Percentiles rank a stretch among this genome's conserved stretches.
Conservation (phyloP, 2,888 invertebrate genomes). For the Mythimna loreyi region DNA sequence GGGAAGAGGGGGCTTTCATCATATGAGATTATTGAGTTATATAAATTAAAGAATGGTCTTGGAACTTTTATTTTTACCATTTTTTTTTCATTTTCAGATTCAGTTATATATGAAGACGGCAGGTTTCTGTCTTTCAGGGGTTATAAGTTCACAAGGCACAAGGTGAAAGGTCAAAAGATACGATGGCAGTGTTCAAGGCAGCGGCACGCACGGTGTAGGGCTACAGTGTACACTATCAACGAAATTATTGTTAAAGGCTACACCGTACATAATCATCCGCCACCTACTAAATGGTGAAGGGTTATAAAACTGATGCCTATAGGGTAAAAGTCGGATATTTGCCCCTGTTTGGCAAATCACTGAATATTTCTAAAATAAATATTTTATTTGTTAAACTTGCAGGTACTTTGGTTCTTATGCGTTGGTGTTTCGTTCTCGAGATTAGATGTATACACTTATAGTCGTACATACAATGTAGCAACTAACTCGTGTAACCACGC, state of each 20-base stretch:
- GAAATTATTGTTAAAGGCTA: constrained; percentile 21
- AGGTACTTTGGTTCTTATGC: too few relatives aligned
- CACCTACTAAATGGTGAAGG: constrained; percentile 40
- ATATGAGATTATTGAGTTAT: not conserved
- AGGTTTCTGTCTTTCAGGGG: constrained; percentile 47
- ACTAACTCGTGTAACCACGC: too few relatives aligned
- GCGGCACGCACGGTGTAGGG: constrained; percentile 29
- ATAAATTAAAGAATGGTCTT: not conserved
- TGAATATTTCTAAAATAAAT: too few relatives aligned
- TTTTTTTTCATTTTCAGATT: constrained; percentile 27
- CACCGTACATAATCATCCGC: constrained; percentile 37
- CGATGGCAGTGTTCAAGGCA: constrained; percentile 52
- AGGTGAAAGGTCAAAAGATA: constrained; percentile 41
- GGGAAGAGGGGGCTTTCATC: too few relatives aligned
- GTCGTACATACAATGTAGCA: too few relatives aligned
- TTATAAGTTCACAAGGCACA: constrained; percentile 48
- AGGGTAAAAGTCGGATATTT: too few relatives aligned
- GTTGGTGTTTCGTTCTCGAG: too few relatives aligned
- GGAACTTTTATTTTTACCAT: not conserved
- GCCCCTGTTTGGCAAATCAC: too few relatives aligned
- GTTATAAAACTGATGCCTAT: too few relatives aligned
- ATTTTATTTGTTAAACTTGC: too few relatives aligned
- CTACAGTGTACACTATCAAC: constrained; percentile 27
- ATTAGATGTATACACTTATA: too few relatives aligned
- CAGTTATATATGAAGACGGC: constrained; percentile 34